A percentile compares a stretch with the other conserved stretches of the same genome.
phyloP scores from a whole-genome alignment of 2,888 invertebrate species.

The Philereme vetulata region DNA sequence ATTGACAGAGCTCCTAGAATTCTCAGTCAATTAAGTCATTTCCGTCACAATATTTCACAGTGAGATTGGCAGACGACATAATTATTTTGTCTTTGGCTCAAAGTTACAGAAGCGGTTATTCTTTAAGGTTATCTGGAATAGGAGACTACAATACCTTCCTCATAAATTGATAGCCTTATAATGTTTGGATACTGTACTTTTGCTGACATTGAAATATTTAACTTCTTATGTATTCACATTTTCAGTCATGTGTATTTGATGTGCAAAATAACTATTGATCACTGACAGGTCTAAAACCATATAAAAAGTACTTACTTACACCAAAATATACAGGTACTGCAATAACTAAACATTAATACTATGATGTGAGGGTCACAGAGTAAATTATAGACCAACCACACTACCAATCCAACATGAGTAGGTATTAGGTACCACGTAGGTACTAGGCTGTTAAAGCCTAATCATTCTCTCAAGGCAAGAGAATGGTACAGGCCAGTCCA shows the following conservation, averaged over 20 bases:
- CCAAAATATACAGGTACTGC: background rate
- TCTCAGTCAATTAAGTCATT: background rate
- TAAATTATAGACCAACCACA: constrained; percentile 1
- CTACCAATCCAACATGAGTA: constrained; percentile 3
- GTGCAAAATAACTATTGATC: no score
- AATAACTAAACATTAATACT: background rate
- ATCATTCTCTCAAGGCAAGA: constrained; percentile 71
- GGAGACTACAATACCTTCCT: no score
- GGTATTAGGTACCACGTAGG: constrained; percentile 17
- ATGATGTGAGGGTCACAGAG: background rate
- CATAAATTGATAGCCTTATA: no score
- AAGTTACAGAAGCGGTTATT: background rate
- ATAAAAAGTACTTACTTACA: no score
- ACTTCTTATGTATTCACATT: no score
- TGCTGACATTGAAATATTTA: no score
- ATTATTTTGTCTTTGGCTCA: background rate
- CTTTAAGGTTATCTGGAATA: no score
- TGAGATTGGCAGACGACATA: no score
- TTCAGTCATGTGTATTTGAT: no score
- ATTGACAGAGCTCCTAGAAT: no score
- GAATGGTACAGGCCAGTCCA: constrained; percentile 54
- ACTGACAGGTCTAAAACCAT: no score
- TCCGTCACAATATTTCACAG: background rate
- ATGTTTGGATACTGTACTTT: no score
- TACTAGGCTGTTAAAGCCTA: constrained; percentile 52